Evolutionary conservation across 2,888 invertebrate genomes (phyloP), one percentile per base, ranked within the genome.

Genomic region (Vanessa cardui): DNA sequence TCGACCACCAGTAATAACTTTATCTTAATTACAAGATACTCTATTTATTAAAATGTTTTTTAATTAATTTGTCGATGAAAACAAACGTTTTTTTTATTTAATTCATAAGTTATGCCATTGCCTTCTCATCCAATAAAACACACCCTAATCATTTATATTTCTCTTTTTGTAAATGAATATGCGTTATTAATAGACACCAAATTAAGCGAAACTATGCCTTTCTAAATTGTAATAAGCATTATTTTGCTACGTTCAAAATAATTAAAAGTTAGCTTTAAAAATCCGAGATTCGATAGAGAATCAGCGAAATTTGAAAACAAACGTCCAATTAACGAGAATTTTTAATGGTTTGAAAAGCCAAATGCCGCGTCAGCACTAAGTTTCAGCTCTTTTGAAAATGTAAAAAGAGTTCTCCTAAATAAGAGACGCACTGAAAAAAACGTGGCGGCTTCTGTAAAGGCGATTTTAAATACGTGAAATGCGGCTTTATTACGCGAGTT

Each of bases 311-410:
- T 80, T 81, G 74, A 79, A 83, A 84, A 84, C 84, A 84, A 79
- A 79, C 81, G 73, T 84, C 86, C 88, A 89, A 89, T 89, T 89
- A 89, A 86, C 82, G 78, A 76, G 74, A 72, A 66, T 72, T 66
- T 72, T 73, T 70, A 70, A 72, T 65, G 68, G 63, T 54, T 61
- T 20, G 46, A 61, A 62, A 66, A 68, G 61, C 66, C 33, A 68
- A 68, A 64, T 47, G 70, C 62, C 58, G 63, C 61, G 66, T 69
- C 68, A 64, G 70, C 70, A 52, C 66, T 66, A 72, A 74, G 68
- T 74, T 71, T 72, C 58, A 62, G 70, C 72, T 70, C 71, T 74
- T 73, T 71, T 60, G 20, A 59, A 59, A 59, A 21, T 7, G 45
- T 59, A 45, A 59, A 47, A 59, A 59, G 59, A 18, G 46, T 18